Base-by-base conservation (phyloP, 2,113 vertebrate genomes). In the Mustela nigripes region DNA sequence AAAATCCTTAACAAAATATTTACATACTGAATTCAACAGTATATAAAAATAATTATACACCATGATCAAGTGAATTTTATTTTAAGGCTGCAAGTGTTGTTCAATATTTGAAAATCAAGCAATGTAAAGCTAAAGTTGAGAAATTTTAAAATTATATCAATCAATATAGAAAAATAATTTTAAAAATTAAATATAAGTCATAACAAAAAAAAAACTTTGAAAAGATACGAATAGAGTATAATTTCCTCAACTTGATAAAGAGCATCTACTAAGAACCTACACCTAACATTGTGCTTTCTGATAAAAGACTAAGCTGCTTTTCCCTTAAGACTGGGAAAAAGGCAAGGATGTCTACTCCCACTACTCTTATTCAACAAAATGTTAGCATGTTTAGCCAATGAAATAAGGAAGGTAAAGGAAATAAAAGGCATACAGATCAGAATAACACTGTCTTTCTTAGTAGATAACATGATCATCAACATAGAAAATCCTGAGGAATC, bases 161-260 rank as follows among this genome's bases (percentile, higher is more conserved):
- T 63, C 19, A 83, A 56, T 83, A 5, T 5, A 95, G 65, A 90
- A 73, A 76, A 83, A 42, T 1, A 74, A 63, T 83, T 42, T 90
- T 83, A 90, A 74, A 94, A 65, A 56, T 56, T 74, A 88, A 82
- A 48, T 11, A 89, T 33, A 33, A 74, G 80, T 65, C 28, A 82
- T 82, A 28, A 81, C 58, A 73, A 85, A 91, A 85, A 85, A 85
- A 91, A 91, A 85, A 36, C 8, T 93, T 39, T 39, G 74, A 39
- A 83, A 83, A 76, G 58, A 45, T 53, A 82, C 18, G 33, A 83
- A 74, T n/a, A 53, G 36, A 90, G 5, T 2, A 1, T 78, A 63
- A 73, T 63, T 74, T 89, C 26, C 42, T 89, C 63, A 71, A 73
- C 58, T 82, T 89, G 65, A 85, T 79, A 60, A 79, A 82, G 22